These are phyloP conservation scores for Dicyrtomina minuta DNA, from an alignment of 2,888 invertebrate genomes.

Conservation along the genomic window DNA sequence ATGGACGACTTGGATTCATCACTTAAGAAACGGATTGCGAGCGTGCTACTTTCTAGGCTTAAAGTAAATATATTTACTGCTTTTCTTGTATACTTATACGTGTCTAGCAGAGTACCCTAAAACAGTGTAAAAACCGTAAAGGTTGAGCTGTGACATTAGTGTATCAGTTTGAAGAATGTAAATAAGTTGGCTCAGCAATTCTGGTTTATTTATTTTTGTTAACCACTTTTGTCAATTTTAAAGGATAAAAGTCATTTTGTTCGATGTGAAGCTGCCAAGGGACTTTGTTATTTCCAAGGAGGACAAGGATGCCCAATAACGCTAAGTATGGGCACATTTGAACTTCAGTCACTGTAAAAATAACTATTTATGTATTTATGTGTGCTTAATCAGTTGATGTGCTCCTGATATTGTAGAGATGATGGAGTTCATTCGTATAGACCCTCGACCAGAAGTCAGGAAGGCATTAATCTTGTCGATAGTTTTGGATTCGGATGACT, in stretches of 20 bases:
- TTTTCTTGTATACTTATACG: too few relatives aligned
- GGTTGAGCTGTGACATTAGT: too few relatives aligned
- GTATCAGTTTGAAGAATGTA: too few relatives aligned
- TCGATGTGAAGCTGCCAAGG: constrained; percentile 30
- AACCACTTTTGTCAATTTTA: too few relatives aligned
- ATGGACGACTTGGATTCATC: constrained; percentile 17
- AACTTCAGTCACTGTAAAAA: too few relatives aligned
- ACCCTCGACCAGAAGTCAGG: constrained; percentile 31
- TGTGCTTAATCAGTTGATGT: neutral
- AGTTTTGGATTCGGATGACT: constrained; percentile 30
- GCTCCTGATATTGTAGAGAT: constrained; percentile 15
- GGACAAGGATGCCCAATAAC: constrained; percentile 30
- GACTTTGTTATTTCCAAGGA: constrained; percentile 29
- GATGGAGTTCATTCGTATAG: constrained; percentile 34
- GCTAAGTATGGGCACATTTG: constrained; percentile 15
- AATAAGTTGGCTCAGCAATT: too few relatives aligned
- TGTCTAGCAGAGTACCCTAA: too few relatives aligned
- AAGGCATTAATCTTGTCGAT: constrained; percentile 22
- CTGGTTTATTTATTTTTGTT: too few relatives aligned
- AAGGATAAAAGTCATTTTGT: constrained; percentile 26
- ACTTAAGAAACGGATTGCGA: constrained; percentile 12
- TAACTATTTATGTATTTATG: too few relatives aligned
- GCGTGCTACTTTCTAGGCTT: constrained; percentile 11
- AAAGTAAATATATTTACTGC: constrained; percentile 25
- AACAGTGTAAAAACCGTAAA: too few relatives aligned